phyloP scores from a whole-genome alignment of 2,113 vertebrate genomes.

The Zosterops borbonicus region DNA sequence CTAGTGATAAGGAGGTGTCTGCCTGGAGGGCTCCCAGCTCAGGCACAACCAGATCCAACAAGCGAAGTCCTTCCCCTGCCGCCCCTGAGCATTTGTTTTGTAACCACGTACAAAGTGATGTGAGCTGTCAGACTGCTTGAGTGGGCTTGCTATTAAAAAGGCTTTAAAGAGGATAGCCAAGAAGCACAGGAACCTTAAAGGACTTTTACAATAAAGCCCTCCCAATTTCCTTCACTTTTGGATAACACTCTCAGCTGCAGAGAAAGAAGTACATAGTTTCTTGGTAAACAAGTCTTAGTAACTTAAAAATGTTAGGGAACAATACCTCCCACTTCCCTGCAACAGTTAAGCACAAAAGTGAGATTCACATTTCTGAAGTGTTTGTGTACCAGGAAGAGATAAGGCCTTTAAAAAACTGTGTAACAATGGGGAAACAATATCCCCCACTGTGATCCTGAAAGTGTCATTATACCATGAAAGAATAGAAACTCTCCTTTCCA shows the following conservation, averaged over 20 bases:
- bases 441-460: slow-evolving; percentile 20
- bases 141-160: slow-evolving; percentile 25
- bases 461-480: neutral
- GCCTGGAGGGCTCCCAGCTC: neutral
- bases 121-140: neutral
- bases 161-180: slow-evolving; percentile 47
- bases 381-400: neutral
- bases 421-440: slow-evolving; percentile 45
- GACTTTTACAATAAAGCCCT: slow-evolving; percentile 45
- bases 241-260: neutral
- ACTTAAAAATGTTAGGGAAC: slow-evolving; percentile 69
- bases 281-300: slow-evolving; percentile 10
- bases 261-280: slow-evolving; percentile 35
- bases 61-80: fast-evolving
- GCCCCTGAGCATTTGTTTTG: neutral
- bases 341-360: slow-evolving; percentile 59
- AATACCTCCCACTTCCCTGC: slow-evolving; percentile 31
- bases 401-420: slow-evolving; percentile 63
- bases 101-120: neutral
- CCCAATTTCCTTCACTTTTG: slow-evolving; percentile 14
- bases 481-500: neutral
- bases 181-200: slow-evolving; percentile 49
- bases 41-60: neutral
- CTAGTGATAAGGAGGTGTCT: neutral
- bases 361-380: slow-evolving; percentile 60